Conservation (phyloP, 1,140 invertebrate species). For the Chrysomallon squamiferum region DNA sequence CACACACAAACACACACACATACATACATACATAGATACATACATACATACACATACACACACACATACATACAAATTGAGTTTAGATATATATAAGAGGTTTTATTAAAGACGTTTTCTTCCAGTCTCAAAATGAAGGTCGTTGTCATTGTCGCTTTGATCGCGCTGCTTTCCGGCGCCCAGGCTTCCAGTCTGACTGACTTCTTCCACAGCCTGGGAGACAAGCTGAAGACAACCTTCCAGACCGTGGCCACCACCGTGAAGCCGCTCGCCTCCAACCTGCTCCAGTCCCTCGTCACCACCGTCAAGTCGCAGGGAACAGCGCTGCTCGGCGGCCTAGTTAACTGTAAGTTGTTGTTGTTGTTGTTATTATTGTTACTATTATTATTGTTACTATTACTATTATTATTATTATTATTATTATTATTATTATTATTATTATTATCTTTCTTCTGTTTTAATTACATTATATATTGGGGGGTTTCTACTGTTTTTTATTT, state of each 20-base stretch:
- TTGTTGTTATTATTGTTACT: background rate
- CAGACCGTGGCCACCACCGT: background rate
- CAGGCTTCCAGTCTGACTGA: background rate
- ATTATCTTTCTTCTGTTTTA: background rate
- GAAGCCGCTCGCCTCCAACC: background rate
- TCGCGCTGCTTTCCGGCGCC: background rate
- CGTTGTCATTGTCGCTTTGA: background rate
- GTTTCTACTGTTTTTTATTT: no score
- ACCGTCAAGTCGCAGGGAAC: background rate
- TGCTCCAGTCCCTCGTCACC: background rate
- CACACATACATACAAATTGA: no score
- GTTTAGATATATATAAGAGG: no score
- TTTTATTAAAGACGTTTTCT: no score
- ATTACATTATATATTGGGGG: background rate
- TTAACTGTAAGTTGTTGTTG: background rate
- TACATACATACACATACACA: no score
- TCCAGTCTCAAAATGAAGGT: conserved; percentile 2
- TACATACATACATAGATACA: no score
- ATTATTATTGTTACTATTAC: background rate
- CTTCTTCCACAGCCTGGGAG: background rate
- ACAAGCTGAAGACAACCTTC: background rate
- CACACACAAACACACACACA: no score
- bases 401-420: background rate
- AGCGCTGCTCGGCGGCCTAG: background rate
- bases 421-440: background rate